Evolutionary conservation across 2,113 vertebrate species (phyloP), one percentile per base, ranked within the genome.

Genomic region (Benitochromis conjunctus): DNA sequence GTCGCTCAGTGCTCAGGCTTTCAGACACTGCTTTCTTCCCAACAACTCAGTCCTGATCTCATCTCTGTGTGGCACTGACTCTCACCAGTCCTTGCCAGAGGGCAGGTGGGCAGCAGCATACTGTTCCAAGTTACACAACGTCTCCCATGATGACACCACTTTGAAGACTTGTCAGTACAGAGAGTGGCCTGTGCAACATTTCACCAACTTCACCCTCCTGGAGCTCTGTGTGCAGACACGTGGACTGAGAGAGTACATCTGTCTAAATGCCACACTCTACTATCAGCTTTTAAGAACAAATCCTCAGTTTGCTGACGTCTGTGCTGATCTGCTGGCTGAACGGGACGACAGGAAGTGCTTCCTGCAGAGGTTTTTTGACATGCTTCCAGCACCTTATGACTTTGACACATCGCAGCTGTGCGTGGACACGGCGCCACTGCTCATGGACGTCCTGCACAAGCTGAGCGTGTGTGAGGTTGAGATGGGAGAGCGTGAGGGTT

Each of bases 21-120:
- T 98, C 90, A 96, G 97, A 91, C 94, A 94, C 53, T 98, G 97
- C 89, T 97, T 98, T 84, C 92, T 97, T 64, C 97, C 97, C 31
- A 98, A 97, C 58, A 93, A 86, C 86, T 95, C 96, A 1, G 89
- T 94, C 24, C 95, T 97, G 85, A 89, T 96, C 2, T 87, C 94
- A 11, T 86, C 92, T 58, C 54, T 98, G 38, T 98, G 97, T 12
- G 83, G 95, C 34, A 95, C 56, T 6, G 91, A 92, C 24, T 78
- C 81, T 0, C 66, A 96, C 13, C 80, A 83, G 0, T 93, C 94
- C 34, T 84, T 92, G 10, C 93, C 94, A 5, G 92, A 95, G 34
- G 95, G 94, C 48, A 95, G 90, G 51, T 97, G 97, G 97, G 93
- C 97, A 2, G 94, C 94, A 2, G 93, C 94, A 1, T 96, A 97